Evolutionary conservation across 2,888 invertebrate genomes (phyloP), one percentile per base, ranked within the genome.

Genomic region (Lasius platythorax): DNA sequence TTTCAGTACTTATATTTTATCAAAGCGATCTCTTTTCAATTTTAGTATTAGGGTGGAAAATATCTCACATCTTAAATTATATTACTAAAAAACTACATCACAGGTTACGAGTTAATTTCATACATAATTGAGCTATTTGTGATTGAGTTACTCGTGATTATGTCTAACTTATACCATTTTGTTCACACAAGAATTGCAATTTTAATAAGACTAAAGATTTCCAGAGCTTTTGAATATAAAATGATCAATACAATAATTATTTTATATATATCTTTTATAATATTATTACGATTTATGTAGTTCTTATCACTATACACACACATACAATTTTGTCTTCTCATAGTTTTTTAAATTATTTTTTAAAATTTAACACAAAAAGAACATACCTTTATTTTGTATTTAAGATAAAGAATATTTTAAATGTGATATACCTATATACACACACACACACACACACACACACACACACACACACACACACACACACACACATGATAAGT

Each of bases 51-150:
- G 43, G 12, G 40, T 74, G 28, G 28, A 43, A 74, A 43, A 58
- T 40, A 74, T 58, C 15, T 50, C 1, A 58, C 9, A 23, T 61
- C 11, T 12, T 43, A 28, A 73, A n/a, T 73, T 61, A n/a, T 2
- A 30, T 61, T 12, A 28, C 56, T 73, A 58, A 58, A 28, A 74
- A 74, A 40, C 18, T 30, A 43, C 40, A 18, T 74, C 28, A 2
- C 12, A 61, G 58, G 40, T 74, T 72, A n/a, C n/a, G 23, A 53
- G n/a, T 72, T 56, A 53, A 53, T 53, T 33, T 73, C 23, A 37
- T 23, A 40, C 18, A 58, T 56, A 40, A 46, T 46, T 46, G 15
- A 46, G 46, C 46, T 43, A 43, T 43, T 43, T 43, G 40, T 40
- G 11, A 40, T 40, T 40, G 9, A 33, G 18, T 23, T 53, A 70